phyloP scores from a whole-genome alignment of 1,140 invertebrate genomes.

The Zaprionus inermis region DNA sequence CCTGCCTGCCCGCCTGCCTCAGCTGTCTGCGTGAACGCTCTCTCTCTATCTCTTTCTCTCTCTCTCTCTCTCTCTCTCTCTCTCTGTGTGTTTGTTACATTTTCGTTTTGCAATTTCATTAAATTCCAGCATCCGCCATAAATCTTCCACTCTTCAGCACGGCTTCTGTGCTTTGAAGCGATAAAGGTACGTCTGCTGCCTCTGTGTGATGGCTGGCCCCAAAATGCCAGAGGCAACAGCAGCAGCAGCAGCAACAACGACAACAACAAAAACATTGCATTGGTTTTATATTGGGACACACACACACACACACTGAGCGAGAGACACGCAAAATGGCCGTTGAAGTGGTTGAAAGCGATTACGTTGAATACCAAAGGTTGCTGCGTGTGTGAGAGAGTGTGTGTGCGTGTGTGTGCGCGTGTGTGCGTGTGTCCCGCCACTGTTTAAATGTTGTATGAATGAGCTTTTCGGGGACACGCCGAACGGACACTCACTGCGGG shows the following conservation, averaged over 20 bases:
- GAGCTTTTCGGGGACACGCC: constrained; percentile 62
- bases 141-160: constrained; percentile 82
- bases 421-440: constrained; percentile 50
- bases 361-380: constrained; percentile 80
- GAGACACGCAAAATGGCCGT: constrained; percentile 73
- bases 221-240: constrained; percentile 50
- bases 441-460: constrained; percentile 78
- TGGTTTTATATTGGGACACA: constrained; percentile 61
- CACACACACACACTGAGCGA: constrained; percentile 23
- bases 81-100: constrained; percentile 68
- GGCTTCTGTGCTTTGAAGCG: constrained; percentile 82
- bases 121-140: constrained; percentile 83
- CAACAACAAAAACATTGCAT: constrained; percentile 29
- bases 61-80: constrained; percentile 26
- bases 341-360: constrained; percentile 82
- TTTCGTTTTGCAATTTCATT: constrained; percentile 84
- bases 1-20: neutral
- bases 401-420: constrained; percentile 39
- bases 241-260: constrained; percentile 20
- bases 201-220: constrained; percentile 51
- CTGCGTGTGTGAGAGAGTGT: constrained; percentile 30
- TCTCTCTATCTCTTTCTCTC: constrained; percentile 3
- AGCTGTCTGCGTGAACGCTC: neutral
- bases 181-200: constrained; percentile 66
- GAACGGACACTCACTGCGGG: constrained; percentile 19